Evolutionary conservation across 2,797 vertebrate genomes (phyloP).

Genomic region (Knipowitschia caucasica): DNA sequence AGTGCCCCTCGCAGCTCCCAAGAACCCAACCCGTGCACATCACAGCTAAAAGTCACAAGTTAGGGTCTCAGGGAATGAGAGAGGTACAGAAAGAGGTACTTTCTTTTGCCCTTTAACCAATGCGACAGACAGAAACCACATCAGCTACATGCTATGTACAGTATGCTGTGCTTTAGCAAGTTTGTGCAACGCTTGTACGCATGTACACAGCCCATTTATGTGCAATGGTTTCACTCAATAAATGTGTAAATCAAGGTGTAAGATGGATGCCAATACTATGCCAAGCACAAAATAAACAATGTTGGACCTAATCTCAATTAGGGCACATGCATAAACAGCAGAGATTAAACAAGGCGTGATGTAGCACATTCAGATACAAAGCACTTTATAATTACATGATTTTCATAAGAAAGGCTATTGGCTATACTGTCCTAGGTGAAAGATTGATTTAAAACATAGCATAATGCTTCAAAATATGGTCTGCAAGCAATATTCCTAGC

Average conservation of each 20-base stretch:
- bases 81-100: slow-evolving; percentile 79
- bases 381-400: slow-evolving; percentile 51
- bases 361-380: slow-evolving; percentile 48
- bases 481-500: slow-evolving; percentile 18
- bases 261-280: slow-evolving; percentile 18
- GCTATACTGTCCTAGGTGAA: slow-evolving; percentile 17
- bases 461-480: slow-evolving; percentile 21
- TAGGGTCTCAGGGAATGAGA: slow-evolving; percentile 99
- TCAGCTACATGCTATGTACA: slow-evolving; percentile 35
- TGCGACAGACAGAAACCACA: slow-evolving; percentile 39
- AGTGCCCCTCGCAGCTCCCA: slow-evolving; percentile 98
- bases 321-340: slow-evolving; percentile 19
- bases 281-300: slow-evolving; percentile 14
- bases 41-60: slow-evolving; percentile 99
- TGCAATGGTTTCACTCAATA: slow-evolving; percentile 15
- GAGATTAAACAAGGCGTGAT: slow-evolving; percentile 23
- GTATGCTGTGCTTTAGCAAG: slow-evolving; percentile 35
- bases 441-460: slow-evolving; percentile 9
- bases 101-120: slow-evolving; percentile 25
- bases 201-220: slow-evolving; percentile 1
- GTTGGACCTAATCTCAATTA: slow-evolving; percentile 27
- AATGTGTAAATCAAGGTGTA: neutral
- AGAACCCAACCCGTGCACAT: slow-evolving; percentile 99
- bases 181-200: neutral
- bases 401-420: slow-evolving; percentile 35